A percentile compares a stretch with the other conserved stretches of the same genome.
phyloP scores from a whole-genome alignment of 2,797 vertebrate species.

The Australoheros facetus region DNA sequence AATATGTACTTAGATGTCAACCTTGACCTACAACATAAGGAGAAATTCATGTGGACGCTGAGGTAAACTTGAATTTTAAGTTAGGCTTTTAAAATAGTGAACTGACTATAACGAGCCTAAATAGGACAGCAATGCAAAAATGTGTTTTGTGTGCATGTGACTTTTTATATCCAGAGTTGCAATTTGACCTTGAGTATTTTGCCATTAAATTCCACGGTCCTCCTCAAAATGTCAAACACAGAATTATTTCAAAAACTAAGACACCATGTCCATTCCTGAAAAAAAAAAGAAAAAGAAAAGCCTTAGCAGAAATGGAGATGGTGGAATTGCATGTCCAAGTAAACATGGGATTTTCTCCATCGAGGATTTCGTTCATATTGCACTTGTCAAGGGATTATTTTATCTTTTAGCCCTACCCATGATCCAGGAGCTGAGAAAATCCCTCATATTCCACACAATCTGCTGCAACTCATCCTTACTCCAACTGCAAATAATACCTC shows the following conservation, averaged over 20 bases:
- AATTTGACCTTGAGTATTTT: neutral
- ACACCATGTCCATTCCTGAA: neutral
- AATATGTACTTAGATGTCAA: neutral
- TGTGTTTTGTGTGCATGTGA: neutral
- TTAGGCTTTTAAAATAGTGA: neutral
- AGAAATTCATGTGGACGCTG: too few species aligned
- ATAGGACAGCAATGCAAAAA: neutral
- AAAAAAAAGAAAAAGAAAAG: constrained; percentile 7
- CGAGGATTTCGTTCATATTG: constrained; percentile 69
- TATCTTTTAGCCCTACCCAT: constrained; percentile 48
- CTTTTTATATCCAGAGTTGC: neutral
- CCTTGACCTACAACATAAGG: neutral
- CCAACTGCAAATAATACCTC: constrained; percentile 68
- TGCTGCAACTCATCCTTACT: constrained; percentile 62
- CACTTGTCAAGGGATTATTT: constrained; percentile 73
- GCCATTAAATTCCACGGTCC: neutral
- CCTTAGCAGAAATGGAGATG: constrained; percentile 29
- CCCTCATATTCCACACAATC: constrained; percentile 64
- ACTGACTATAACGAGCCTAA: neutral
- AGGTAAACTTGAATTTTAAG: too few species aligned
- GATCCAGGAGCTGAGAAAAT: constrained; percentile 67
- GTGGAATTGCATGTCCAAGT: constrained; percentile 51
- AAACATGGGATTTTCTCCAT: constrained; percentile 69
- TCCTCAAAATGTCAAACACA: constrained; percentile 1
- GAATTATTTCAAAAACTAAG: neutral